Evolutionary conservation across 2,888 invertebrate genomes (phyloP).

Genomic region (Heteropelma amictum): DNA sequence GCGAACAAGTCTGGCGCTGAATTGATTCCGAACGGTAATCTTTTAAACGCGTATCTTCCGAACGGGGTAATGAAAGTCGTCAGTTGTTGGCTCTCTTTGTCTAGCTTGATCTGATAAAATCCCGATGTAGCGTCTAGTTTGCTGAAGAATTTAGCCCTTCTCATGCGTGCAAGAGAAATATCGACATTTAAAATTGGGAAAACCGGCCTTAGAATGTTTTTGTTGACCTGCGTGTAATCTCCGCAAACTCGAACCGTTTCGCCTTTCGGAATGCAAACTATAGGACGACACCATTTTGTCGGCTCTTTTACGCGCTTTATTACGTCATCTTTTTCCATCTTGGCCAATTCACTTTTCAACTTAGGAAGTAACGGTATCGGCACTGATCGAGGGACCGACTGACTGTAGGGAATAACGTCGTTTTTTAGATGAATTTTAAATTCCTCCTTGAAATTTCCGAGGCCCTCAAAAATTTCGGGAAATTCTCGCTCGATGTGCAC

Average conservation of each 20-base stretch:
- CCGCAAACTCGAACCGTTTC: slow-evolving; percentile 59
- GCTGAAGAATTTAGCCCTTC: slow-evolving; percentile 54
- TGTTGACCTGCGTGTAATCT: slow-evolving; percentile 63
- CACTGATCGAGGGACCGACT: slow-evolving; percentile 56
- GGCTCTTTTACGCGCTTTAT: slow-evolving; percentile 47
- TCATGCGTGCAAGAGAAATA: slow-evolving; percentile 57
- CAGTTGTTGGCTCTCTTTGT: slow-evolving; percentile 34
- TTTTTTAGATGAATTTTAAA: slow-evolving; percentile 60
- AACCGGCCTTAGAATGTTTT: slow-evolving; percentile 50
- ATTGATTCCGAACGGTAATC: slow-evolving; percentile 58
- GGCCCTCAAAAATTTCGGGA: slow-evolving; percentile 49
- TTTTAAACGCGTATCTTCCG: slow-evolving; percentile 41
- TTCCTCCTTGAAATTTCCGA: slow-evolving; percentile 56
- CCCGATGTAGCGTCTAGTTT: slow-evolving; percentile 61
- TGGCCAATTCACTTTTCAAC: slow-evolving; percentile 50
- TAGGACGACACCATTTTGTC: slow-evolving; percentile 68
- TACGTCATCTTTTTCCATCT: slow-evolving; percentile 49
- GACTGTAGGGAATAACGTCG: slow-evolving; percentile 62
- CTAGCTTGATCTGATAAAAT: slow-evolving; percentile 62
- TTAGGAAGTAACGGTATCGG: slow-evolving; percentile 55
- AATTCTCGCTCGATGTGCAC: slow-evolving; percentile 19
- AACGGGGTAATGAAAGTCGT: slow-evolving; percentile 56
- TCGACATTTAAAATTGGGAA: slow-evolving; percentile 58
- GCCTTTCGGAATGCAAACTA: slow-evolving; percentile 65
- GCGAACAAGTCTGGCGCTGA: slow-evolving; percentile 55